These are phyloP conservation scores for Urophycis tenuis DNA, from an alignment of 2,797 vertebrate species.

Conservation along the genomic window DNA sequence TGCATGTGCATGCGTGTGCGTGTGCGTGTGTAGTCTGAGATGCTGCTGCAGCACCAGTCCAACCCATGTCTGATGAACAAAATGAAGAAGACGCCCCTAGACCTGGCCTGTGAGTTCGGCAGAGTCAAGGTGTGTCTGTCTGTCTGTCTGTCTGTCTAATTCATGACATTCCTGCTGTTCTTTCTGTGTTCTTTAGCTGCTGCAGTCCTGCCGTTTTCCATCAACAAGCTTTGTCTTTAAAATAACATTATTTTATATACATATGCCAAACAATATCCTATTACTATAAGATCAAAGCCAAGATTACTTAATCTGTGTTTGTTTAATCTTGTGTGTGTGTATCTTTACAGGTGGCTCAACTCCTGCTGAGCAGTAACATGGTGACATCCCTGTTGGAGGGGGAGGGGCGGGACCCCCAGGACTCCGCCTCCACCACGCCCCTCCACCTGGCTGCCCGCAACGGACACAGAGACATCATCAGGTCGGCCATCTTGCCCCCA, in stretches of 20 bases:
- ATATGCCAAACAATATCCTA: background rate
- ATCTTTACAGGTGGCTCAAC: constrained; percentile 76
- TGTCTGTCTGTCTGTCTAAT: constrained; percentile 53
- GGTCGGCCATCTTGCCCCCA: constrained; percentile 53
- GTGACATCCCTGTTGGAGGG: constrained; percentile 82
- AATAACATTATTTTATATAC: background rate
- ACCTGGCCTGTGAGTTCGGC: constrained; percentile 91
- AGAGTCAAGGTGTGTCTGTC: constrained; percentile 78
- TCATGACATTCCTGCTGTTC: constrained; percentile 11
- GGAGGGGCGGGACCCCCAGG: constrained; percentile 72
- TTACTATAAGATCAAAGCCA: background rate
- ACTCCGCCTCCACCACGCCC: constrained; percentile 80
- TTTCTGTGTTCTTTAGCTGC: background rate
- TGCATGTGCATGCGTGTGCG: constrained; percentile 11
- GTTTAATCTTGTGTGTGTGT: background rate
- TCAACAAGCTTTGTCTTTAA: background rate
- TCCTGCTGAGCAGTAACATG: constrained; percentile 87
- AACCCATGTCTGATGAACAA: constrained; percentile 89
- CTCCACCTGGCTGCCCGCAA: constrained; percentile 89
- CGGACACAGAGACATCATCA: constrained; percentile 87
- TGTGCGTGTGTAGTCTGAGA: constrained; percentile 75
- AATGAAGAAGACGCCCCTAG: constrained; percentile 86
- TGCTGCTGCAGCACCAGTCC: constrained; percentile 93
- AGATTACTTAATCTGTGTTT: background rate
- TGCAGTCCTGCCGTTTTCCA: background rate